Evolutionary conservation across 2,797 vertebrate species (phyloP), one percentile per base, ranked within the genome.

Genomic region (Choloepus didactylus): DNA sequence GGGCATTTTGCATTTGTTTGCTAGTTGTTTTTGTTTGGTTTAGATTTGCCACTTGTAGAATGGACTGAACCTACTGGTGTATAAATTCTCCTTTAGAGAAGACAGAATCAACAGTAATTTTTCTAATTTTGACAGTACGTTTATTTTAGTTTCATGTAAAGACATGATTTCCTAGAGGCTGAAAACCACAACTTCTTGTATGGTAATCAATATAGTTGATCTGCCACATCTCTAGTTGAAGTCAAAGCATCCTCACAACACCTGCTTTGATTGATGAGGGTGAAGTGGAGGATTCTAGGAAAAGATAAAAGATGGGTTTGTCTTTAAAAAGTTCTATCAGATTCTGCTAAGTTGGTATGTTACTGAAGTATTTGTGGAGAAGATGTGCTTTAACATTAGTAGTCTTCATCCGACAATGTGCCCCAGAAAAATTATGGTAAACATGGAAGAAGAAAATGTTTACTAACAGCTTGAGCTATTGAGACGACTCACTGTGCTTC

Each of bases 391-490:
- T 76, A 66, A 1, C 23, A 9, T 46, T 3, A 64, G 3, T 15
- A 10, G 4, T 27, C 41, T 35, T 29, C 70, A 87, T 66, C 46
- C 72, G 7, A 1, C 9, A 84, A 11, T 14, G 15, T 16, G 1
- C 8, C 18, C 12, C 29, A 38, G 27, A 73, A 60, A 83, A 87
- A 79, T 38, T 46, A 56, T 11, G 35, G 14, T 54, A 27, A 89
- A 62, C 35, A 56, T 41, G 10, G 21, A 29, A 94, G 97, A 91
- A 90, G 9, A 85, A 9, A 25, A 15, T 29, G 56, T 88, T 89
- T 93, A 38, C 51, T 67, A 95, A 76, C 14, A 95, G 35, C 82
- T 54, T 87, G 27, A 94, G 70, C 93, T 95, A 91, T 6, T 80
- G 59, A 79, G 0, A 77, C 5, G 59, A 80, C 19, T 80, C 93